Percentiles rank a stretch among this genome's conserved stretches.
These are phyloP conservation scores for Macrosteles quadrilineatus DNA, from an alignment of 1,140 invertebrate genomes.

Conservation along the genomic window DNA sequence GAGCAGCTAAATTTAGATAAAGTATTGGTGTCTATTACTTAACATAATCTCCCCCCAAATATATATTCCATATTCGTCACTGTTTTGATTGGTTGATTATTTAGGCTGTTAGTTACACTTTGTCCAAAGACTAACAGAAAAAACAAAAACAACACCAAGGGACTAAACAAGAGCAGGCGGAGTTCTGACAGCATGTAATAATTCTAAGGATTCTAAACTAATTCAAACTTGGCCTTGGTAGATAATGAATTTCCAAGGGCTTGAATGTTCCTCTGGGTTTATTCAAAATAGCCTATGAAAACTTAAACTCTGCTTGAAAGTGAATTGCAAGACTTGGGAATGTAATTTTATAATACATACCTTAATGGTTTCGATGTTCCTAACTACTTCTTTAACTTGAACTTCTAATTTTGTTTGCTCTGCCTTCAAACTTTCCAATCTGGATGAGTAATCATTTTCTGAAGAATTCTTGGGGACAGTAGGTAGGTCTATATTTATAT, in stretches of 20 bases:
- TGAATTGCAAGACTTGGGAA: neutral
- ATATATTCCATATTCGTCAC: no score
- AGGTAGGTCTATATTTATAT: neutral
- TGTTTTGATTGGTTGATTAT: no score
- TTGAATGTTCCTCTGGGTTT: neutral
- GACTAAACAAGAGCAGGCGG: no score
- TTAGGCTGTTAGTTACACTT: no score
- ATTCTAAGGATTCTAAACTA: no score
- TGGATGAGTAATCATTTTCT: neutral
- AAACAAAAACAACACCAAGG: no score
- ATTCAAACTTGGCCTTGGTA: neutral
- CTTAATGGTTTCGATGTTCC: neutral
- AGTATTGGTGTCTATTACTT: no score
- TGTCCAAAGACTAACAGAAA: no score
- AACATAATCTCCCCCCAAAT: no score
- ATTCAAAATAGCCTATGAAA: neutral
- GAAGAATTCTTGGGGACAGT: neutral
- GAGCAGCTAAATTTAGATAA: no score
- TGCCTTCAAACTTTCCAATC: conserved; percentile 6
- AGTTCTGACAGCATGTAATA: no score
- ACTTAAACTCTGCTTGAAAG: neutral
- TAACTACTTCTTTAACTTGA: neutral
- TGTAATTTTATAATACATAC: neutral
- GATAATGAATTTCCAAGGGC: neutral
- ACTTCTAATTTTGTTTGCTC: neutral